Base-by-base conservation (phyloP, 2,888 invertebrate genomes). In the Sipha maydis region DNA sequence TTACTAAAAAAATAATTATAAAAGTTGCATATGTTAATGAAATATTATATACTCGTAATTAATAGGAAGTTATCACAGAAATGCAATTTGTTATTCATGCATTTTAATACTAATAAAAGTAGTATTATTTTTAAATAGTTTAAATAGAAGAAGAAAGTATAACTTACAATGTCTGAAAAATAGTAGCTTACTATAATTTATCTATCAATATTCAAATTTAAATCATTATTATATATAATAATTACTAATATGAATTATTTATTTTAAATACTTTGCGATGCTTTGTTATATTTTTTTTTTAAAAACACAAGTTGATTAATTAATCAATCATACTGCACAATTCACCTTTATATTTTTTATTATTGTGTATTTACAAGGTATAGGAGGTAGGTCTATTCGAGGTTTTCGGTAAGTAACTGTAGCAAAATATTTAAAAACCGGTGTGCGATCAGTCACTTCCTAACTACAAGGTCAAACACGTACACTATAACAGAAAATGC, bases 371-470 rank as follows among this genome's bases (percentile, higher is more conserved):
- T 41, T 41, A n/a, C 61, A 38, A 69, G 38, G 9, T 80, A 41
- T 19, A 38, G 7, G 67, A 69, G 2, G 14, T 75, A 80, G 38
- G 38, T 9, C 34, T 34, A 71, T 17, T 71, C 17, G 83, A 48
- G 19, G 31, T 83, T 69, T 82, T 71, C 48, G 48, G 71, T 25
- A 54, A 48, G 31, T 71, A 71, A 83, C 71, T 48, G 17, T 11
- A 31, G 48, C 71, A 31, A 83, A 83, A 71, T 83, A 83, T 83
- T 71, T 25, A 48, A 71, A 69, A 83, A 83, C 83, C 48, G 28
- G 83, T 83, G 83, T 83, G 28, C 48, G 48, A 82, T 82, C 80
- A 80, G 80, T 69, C 83, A 83, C 31, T 83, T 83, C 69, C 31
- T 71, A 31, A 31, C 25, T 83, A 71, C 71, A 83, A 83, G 83